Evolutionary conservation across 1,140 invertebrate species (phyloP).

Genomic region (Drosophila nannoptera): DNA sequence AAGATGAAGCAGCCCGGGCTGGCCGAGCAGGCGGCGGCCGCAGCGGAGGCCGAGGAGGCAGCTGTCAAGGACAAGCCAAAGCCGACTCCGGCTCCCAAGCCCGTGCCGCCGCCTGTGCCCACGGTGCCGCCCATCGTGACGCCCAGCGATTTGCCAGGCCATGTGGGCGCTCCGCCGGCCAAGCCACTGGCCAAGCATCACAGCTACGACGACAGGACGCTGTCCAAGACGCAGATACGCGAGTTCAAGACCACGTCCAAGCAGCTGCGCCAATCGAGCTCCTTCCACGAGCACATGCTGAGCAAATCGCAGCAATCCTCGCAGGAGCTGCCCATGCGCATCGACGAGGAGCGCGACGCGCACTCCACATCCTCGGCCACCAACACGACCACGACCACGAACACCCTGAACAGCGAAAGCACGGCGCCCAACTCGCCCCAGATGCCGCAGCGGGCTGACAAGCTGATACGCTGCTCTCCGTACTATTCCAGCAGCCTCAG

Average conservation of each 20-base stretch:
- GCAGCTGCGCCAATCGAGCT: slow-evolving; percentile 82
- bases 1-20: slow-evolving; percentile 72
- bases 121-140: slow-evolving; percentile 66
- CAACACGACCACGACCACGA: slow-evolving; percentile 74
- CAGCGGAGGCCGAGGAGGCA: slow-evolving; percentile 58
- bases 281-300: slow-evolving; percentile 83
- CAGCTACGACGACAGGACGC: slow-evolving; percentile 82
- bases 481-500: slow-evolving; percentile 86
- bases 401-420: slow-evolving; percentile 70
- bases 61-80: slow-evolving; percentile 18
- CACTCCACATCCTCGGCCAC: slow-evolving; percentile 67
- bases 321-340: slow-evolving; percentile 65
- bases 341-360: slow-evolving; percentile 67
- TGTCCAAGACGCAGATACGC: slow-evolving; percentile 83
- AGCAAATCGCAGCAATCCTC: slow-evolving; percentile 78
- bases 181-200: slow-evolving; percentile 83
- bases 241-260: slow-evolving; percentile 82
- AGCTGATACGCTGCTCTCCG: slow-evolving; percentile 84
- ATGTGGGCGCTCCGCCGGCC: slow-evolving; percentile 73
- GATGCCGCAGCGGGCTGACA: slow-evolving; percentile 79
- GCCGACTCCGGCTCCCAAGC: slow-evolving; percentile 52
- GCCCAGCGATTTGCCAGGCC: slow-evolving; percentile 65
- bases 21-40: slow-evolving; percentile 66
- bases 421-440: slow-evolving; percentile 77
- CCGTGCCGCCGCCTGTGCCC: slow-evolving; percentile 60